Evolutionary conservation across 1,140 invertebrate genomes (phyloP).

Genomic region (Brachionus manjavacas): DNA sequence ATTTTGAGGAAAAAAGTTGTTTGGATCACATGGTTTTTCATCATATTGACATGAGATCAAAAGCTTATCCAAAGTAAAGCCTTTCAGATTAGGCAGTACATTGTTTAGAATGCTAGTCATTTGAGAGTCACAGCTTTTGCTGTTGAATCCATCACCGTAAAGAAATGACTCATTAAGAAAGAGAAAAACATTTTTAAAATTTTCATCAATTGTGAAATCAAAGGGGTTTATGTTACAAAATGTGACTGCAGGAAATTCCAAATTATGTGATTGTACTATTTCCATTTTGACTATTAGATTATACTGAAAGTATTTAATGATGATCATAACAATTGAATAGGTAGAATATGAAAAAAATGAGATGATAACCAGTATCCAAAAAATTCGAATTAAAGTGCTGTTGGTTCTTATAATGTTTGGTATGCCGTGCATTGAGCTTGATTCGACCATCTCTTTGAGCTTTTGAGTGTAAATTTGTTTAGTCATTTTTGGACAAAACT

Average conservation of each 20-base stretch:
- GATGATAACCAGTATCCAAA: neutral
- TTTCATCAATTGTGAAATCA: constrained; percentile 17
- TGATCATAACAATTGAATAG: neutral
- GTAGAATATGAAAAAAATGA: neutral
- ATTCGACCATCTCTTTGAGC: neutral
- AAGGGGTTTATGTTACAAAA: constrained; percentile 22
- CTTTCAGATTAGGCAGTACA: neutral
- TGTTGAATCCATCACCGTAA: neutral
- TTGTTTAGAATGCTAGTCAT: neutral
- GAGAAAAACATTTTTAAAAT: neutral
- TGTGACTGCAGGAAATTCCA: constrained; percentile 19
- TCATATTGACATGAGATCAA: neutral
- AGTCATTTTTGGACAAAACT: neutral
- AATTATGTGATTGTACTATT: neutral
- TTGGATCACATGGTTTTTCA: neutral
- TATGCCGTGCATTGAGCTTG: neutral
- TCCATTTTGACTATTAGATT: neutral
- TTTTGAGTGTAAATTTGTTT: neutral
- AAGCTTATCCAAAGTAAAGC: neutral
- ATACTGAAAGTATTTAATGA: constrained; percentile 9
- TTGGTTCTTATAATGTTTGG: neutral
- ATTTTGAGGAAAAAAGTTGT: neutral
- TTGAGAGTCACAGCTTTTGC: neutral
- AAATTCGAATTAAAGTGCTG: neutral
- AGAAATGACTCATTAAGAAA: neutral